Conservation (phyloP, 2,113 vertebrate genomes). For the Suricata suricatta region DNA sequence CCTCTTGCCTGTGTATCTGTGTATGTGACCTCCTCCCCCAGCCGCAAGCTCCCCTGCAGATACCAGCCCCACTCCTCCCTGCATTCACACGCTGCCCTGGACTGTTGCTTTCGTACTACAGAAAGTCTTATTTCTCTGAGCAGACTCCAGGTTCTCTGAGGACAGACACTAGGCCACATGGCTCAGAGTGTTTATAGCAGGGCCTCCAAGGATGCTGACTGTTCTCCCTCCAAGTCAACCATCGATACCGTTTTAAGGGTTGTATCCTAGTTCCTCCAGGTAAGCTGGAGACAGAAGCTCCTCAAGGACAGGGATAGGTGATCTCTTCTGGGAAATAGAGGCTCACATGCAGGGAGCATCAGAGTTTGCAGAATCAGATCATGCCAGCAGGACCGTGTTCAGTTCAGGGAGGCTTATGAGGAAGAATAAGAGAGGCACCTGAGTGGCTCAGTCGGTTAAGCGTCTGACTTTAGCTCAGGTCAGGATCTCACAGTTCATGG, state of each 20-base stretch:
- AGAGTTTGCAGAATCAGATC: not conserved
- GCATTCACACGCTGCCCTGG: not conserved
- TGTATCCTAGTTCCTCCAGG: not conserved
- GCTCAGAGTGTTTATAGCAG: not conserved
- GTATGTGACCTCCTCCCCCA: not conserved
- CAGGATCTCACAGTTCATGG: too few species aligned
- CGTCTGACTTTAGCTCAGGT: too few species aligned
- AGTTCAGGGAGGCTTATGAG: not conserved
- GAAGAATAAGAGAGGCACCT: too few species aligned
- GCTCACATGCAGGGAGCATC: too few species aligned
- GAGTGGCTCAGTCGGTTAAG: too few species aligned
- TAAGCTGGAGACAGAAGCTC: not conserved
- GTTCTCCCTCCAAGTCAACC: not conserved
- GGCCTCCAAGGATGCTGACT: not conserved
- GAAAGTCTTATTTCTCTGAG: not conserved
- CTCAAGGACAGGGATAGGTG: not conserved
- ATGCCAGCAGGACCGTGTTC: not conserved
- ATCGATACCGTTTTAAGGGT: not conserved
- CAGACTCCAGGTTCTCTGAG: not conserved
- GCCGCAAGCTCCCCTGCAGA: not conserved
- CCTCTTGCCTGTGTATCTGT: fast-evolving
- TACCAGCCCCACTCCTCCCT: not conserved
- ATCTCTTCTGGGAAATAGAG: not conserved
- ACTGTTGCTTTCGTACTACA: not conserved
- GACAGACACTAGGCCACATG: not conserved